Evolutionary conservation across 2,113 vertebrate genomes (phyloP).

Genomic region (Strix uralensis): DNA sequence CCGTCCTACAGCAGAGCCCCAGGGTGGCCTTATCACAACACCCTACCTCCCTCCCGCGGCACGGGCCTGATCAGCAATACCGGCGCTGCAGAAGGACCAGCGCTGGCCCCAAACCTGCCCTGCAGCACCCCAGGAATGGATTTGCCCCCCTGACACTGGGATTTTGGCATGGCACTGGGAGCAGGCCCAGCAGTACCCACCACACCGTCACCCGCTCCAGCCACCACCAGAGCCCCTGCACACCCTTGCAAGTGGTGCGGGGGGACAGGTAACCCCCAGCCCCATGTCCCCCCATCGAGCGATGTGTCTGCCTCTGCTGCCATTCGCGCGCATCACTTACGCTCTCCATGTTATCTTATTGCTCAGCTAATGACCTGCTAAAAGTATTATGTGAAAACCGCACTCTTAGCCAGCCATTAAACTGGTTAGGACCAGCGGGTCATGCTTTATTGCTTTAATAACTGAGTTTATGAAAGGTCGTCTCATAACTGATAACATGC

Average conservation of each 20-base stretch:
- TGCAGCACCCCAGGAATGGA: not conserved
- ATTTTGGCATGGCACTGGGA: not conserved
- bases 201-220: not conserved
- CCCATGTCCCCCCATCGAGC: not conserved
- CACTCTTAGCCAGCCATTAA: slow-evolving; percentile 49
- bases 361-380: slow-evolving; percentile 62
- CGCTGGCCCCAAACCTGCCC: not conserved
- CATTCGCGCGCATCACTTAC: not conserved
- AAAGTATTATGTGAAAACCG: slow-evolving; percentile 40
- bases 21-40: not conserved
- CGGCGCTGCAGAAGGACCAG: accelerated
- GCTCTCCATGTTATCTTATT: slow-evolving; percentile 34
- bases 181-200: not conserved
- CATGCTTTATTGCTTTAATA: slow-evolving; percentile 54
- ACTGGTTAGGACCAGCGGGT: slow-evolving; percentile 31
- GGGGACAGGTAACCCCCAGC: not conserved
- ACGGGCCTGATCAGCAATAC: not conserved
- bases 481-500: slow-evolving; percentile 30
- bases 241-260: accelerated
- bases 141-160: not conserved
- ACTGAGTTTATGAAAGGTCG: slow-evolving; percentile 52
- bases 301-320: not conserved
- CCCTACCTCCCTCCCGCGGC: not conserved
- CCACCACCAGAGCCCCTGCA: accelerated
- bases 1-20: not conserved